These are phyloP conservation scores for Epizoanthus ramosus DNA, from an alignment of 92 coral and sea anemone species.

Conservation along the genomic window DNA sequence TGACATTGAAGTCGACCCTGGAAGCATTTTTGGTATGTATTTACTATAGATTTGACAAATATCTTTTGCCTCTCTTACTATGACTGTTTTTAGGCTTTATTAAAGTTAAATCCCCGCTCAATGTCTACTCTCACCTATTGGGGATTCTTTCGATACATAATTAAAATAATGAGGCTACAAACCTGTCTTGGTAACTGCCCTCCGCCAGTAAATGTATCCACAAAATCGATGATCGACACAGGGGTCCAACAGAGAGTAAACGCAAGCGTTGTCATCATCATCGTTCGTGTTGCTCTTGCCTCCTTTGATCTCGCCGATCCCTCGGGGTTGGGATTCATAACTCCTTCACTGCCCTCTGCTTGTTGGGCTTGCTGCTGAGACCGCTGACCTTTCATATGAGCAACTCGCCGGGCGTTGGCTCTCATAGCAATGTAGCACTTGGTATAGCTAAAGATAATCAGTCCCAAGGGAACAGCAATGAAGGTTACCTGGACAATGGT, in stretches of 20 bases:
- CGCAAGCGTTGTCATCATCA: conserved; percentile 74
- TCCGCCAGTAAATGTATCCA: conserved; percentile 51
- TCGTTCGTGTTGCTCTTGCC: conserved; percentile 69
- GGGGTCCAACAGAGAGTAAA: conserved; percentile 71
- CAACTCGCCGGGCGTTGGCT: conserved; percentile 58
- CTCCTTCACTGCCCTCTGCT: too few relatives aligned
- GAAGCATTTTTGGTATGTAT: too few relatives aligned
- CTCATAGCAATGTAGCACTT: conserved; percentile 63
- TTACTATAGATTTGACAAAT: too few relatives aligned
- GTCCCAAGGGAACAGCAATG: conserved; percentile 60
- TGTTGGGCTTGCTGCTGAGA: too few relatives aligned
- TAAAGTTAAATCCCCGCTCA: too few relatives aligned
- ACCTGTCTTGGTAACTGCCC: too few relatives aligned
- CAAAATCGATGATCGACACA: conserved; percentile 65
- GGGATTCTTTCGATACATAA: too few relatives aligned
- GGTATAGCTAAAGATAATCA: conserved; percentile 57
- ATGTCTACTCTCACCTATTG: too few relatives aligned
- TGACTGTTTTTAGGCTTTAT: too few relatives aligned
- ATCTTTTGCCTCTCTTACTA: too few relatives aligned
- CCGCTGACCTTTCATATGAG: conserved; percentile 52
- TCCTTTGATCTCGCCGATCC: conserved; percentile 60
- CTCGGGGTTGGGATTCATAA: background rate
- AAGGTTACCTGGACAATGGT: conserved; percentile 62
- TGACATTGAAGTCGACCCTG: too few relatives aligned
- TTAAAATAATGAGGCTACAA: too few relatives aligned